phyloP scores from a whole-genome alignment of 2,888 invertebrate genomes.

The Rotaria macrura region DNA sequence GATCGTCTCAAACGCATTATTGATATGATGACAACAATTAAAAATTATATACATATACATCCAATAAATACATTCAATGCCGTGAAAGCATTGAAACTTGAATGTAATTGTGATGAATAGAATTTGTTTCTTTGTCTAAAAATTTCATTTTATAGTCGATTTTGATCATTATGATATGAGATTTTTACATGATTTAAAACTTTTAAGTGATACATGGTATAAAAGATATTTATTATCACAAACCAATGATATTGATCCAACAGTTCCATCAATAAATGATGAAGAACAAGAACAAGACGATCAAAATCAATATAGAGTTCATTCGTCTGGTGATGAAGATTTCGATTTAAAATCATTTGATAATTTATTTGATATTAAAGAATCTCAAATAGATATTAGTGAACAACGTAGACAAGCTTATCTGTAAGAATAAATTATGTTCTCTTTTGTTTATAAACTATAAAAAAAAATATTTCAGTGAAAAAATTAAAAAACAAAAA shows the following conservation, averaged over 20 bases:
- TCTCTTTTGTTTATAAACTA: no score
- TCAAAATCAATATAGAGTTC: neutral
- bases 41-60: neutral
- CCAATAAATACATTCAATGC: neutral
- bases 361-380: neutral
- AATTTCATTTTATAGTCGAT: neutral
- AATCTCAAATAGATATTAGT: neutral
- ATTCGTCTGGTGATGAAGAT: neutral
- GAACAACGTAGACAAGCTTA: neutral
- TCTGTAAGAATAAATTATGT: neutral
- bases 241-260: neutral
- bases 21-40: neutral
- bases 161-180: neutral
- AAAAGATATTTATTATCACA: neutral
- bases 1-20: neutral
- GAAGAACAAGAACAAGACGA: neutral
- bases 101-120: neutral
- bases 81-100: neutral
- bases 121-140: no score
- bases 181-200: neutral
- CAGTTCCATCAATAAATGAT: neutral
- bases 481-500: neutral
- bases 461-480: neutral
- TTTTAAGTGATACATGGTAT: neutral
- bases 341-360: neutral